Evolutionary conservation across 2,113 vertebrate genomes (phyloP), one percentile per base, ranked within the genome.

Genomic region (Clarias magur): DNA sequence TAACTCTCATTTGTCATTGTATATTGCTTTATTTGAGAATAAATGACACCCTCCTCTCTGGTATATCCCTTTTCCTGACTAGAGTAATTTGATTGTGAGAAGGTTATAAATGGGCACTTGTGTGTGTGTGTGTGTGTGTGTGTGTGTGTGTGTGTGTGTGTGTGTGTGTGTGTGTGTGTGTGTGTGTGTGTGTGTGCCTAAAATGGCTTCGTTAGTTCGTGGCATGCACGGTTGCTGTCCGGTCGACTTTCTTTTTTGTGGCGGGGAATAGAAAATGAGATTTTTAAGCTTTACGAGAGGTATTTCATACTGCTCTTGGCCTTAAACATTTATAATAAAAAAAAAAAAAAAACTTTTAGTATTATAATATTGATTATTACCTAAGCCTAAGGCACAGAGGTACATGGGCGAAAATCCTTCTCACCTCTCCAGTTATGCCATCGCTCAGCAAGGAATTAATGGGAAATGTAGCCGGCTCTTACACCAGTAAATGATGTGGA

Each of bases 201-300:
- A 38, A 11, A 34, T 67, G 65, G n/a, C 68, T 34, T 80, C 9
- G 57, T 56, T 80, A 13, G 23, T 80, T 59, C 60, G 1, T 80
- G 17, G 16, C 19, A 34, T 83, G 67, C 56, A 57, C n/a, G 65
- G 30, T 84, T 80, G 56, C 54, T 84, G 70, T 68, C 5, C 19
- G 6, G 78, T 60, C 65, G 34, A 23, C 48, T 60, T 48, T 85
- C 27, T 7, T 21, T 19, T 30, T n/a, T 5, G 34, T n/a, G n/a
- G n/a, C n/a, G 23, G 23, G 38, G 34, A 59, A 83, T 54, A 3
- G 70, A 12, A 65, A 81, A 62, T 7, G 48, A 1, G 17, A 34
- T 38, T 73, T 84, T 75, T 25, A 23, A 27, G 48, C 82, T 89
- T 83, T 81, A 21, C 72, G 60, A 56, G 21, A 85, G 75, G 62